Base-by-base conservation (phyloP, 2,888 invertebrate genomes). In the Ashinkailepas kermadecensis region DNA sequence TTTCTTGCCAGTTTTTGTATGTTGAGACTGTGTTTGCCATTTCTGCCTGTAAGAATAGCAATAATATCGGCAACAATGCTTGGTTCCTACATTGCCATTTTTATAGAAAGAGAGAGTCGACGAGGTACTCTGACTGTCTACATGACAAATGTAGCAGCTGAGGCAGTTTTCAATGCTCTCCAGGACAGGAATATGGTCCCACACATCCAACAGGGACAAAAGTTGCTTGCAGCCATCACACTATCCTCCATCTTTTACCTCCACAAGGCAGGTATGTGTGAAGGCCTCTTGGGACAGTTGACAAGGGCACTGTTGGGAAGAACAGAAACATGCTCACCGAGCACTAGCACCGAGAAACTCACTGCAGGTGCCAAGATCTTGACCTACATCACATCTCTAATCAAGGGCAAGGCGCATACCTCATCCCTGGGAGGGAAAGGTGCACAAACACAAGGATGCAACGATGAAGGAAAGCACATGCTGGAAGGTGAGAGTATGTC, bases 121-220 rank as follows among this genome's bases (percentile, higher is more conserved):
- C 54, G 74, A 21, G 56, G 56, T 10, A 56, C 39, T 0, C 56
- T 74, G 4, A 21, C 74, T 18, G 74, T 74, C 54, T 74, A 74
- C 74, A 74, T 74, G 74, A 6, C 15, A 4, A 74, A 74, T 74
- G 74, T 74, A 18, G 74, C 54, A 74, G 56, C 74, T 56, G 74
- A 74, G 56, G 56, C 74, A 15, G 21, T 74, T 10, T 74, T 56
- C 56, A 74, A 74, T 56, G 13, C 56, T 18, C 11, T 74, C 54
- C 54, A 21, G 0, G 74, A 13, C 7, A 39, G 56, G 15, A 56
- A 56, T 11, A 18, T 56, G 7, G 74, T 74, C 10, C 74, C 74
- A 54, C 39, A 54, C 54, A 10, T 74, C 21, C 74, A 54, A 54
- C 7, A 74, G 21, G 74, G 74, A 0, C 13, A 21, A 18, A 54